phyloP scores from a whole-genome alignment of 1,140 invertebrate genomes.

The Triops cancriformis region DNA sequence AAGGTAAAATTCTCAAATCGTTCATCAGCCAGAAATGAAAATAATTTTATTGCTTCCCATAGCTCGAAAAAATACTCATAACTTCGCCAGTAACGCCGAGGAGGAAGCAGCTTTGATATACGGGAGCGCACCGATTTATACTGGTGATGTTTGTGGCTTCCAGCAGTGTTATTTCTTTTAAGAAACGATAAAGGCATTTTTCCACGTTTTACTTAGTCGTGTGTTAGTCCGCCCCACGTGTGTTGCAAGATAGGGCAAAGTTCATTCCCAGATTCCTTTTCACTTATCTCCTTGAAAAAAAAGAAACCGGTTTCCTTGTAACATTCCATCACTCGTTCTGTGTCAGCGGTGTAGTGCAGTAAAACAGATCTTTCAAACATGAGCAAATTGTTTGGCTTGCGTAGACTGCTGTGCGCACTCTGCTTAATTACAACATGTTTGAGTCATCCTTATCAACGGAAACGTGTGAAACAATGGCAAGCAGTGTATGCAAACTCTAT shows the following conservation, averaged over 20 bases:
- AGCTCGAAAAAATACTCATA: slow-evolving; percentile 38
- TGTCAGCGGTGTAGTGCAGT: not conserved
- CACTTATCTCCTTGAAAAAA: not conserved
- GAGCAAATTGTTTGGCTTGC: not conserved
- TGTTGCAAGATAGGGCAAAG: not conserved
- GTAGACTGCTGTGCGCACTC: slow-evolving; percentile 2
- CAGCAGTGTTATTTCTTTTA: slow-evolving; percentile 36
- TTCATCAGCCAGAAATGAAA: not conserved
- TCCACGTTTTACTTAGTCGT: not conserved
- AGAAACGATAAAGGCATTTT: not conserved
- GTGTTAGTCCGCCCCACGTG: not conserved
- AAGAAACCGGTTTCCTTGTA: not conserved
- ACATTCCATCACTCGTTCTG: not conserved
- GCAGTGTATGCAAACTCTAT: not conserved
- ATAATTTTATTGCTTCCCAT: slow-evolving; percentile 20
- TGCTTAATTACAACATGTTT: not conserved
- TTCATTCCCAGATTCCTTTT: not conserved
- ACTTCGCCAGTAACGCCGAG: slow-evolving; percentile 32
- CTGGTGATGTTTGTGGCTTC: slow-evolving; percentile 33
- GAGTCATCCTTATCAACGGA: not conserved
- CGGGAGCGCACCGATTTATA: slow-evolving; percentile 36
- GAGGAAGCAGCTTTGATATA: slow-evolving; percentile 38
- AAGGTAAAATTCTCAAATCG: slow-evolving; percentile 43
- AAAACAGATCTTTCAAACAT: not conserved
- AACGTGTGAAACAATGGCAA: not conserved